Base-by-base conservation (phyloP, 1,140 invertebrate genomes). In the Nebria ingens region DNA sequence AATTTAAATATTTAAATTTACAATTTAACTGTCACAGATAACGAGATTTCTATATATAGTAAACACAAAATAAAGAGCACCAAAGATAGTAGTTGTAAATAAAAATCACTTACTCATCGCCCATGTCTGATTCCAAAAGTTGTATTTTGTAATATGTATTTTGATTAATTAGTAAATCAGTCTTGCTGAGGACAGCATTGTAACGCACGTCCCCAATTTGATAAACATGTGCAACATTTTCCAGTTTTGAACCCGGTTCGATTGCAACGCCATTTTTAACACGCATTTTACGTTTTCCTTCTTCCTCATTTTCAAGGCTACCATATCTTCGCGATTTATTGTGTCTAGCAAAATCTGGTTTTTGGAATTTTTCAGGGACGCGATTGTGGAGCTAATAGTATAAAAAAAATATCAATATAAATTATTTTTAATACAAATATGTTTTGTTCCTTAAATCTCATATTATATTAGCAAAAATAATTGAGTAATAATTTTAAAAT, bases 81-180 rank as follows among this genome's bases (percentile, higher is more conserved):
- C n/a, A n/a, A n/a, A n/a, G n/a, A n/a, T n/a, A n/a, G n/a, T n/a
- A n/a, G n/a, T n/a, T n/a, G n/a, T n/a, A n/a, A n/a, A n/a, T n/a
- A n/a, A n/a, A n/a, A n/a, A n/a, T 45, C 15, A 45, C 15, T 45
- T 45, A 45, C 40, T 45, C 17, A 4, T 45, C 40, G 17, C 9
- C 19, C 4, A 4, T 19, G 62, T 85, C 81, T 49, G 66, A 59
- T 62, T 85, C 76, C 9, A 87, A 65, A 19, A 85, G 59, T 66
- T 87, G 85, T 15, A 87, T 59, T 65, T 85, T 86, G 67, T 87
- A 87, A 65, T 74, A 87, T 2, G 80, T 82, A 65, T 87, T 87
- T 52, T 75, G 77, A 52, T 79, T 80, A 38, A 62, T 71, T 20
- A 71, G 66, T 13, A 85, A 66, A 68, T 85, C 79, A 11, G 82